Percentiles rank a stretch among this genome's conserved stretches.
Evolutionary conservation across 23 tunicate species (phyloP).

Genomic region (Ciona savignyi): DNA sequence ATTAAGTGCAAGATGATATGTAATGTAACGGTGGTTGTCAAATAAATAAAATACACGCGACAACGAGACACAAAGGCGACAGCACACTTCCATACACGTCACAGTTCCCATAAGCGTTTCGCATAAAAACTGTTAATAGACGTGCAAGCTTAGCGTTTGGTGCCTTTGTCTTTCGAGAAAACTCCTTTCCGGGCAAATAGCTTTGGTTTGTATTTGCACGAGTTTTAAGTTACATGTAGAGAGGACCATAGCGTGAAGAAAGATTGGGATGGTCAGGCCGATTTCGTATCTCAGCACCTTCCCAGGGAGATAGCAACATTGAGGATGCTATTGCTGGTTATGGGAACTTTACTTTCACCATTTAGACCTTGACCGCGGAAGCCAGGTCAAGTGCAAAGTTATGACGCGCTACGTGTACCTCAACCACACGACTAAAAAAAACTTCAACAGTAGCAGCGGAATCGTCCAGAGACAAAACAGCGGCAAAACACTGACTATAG

Average conservation of each 20-base stretch:
- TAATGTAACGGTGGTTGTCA: neutral
- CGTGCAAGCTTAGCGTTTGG: too few species aligned
- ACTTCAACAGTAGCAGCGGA: too few species aligned
- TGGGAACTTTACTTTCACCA: neutral
- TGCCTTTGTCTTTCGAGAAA: neutral
- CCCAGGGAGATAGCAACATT: too few species aligned
- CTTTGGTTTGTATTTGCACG: neutral
- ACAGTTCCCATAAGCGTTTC: too few species aligned
- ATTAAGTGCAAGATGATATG: neutral
- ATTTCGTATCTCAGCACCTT: too few species aligned
- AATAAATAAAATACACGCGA: neutral
- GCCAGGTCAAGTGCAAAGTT: neutral
- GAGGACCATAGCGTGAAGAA: neutral
- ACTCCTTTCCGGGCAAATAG: neutral
- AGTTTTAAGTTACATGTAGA: neutral
- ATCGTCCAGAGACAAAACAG: too few species aligned
- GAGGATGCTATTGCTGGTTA: too few species aligned
- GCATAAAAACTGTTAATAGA: too few species aligned
- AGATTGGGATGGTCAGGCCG: neutral
- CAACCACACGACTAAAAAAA: neutral
- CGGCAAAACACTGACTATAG: too few species aligned
- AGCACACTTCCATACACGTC: too few species aligned
- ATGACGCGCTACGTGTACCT: neutral
- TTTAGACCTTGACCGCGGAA: neutral
- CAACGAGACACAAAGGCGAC: neutral